Conservation (phyloP, 2,113 vertebrate species). For the Amphiprion percula region DNA sequence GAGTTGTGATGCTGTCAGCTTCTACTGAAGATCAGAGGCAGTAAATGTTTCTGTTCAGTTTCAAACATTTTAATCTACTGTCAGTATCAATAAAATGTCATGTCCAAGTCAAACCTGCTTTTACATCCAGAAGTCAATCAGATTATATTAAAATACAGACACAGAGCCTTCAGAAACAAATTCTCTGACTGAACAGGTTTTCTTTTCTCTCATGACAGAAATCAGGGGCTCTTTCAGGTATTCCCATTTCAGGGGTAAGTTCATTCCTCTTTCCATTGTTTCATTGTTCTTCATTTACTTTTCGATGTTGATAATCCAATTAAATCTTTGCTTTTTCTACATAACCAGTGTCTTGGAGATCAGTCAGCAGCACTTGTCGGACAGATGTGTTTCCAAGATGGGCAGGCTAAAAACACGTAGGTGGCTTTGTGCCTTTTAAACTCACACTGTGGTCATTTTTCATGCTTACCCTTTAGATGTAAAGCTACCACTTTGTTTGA, state of each 20-base stretch:
- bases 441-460: background rate
- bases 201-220: conserved; percentile 80
- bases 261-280: background rate
- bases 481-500: background rate
- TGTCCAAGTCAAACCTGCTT: too few species aligned
- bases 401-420: conserved; percentile 96
- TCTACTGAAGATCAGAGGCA: too few species aligned
- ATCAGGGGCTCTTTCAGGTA: conserved; percentile 91
- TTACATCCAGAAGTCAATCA: background rate
- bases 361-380: conserved; percentile 95
- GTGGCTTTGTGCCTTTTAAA: conserved; percentile 58
- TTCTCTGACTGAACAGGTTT: background rate
- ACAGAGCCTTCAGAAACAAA: background rate
- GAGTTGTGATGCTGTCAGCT: too few species aligned
- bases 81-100: too few species aligned
- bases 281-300: too few species aligned
- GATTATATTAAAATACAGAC: background rate
- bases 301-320: background rate
- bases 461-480: background rate
- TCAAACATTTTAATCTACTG: too few species aligned
- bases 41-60: too few species aligned
- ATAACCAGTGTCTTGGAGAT: conserved; percentile 82
- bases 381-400: conserved; percentile 95
- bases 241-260: conserved; percentile 96
- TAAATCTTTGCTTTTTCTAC: background rate